phyloP scores from a whole-genome alignment of 2,113 vertebrate genomes.

The Phoxinus phoxinus region DNA sequence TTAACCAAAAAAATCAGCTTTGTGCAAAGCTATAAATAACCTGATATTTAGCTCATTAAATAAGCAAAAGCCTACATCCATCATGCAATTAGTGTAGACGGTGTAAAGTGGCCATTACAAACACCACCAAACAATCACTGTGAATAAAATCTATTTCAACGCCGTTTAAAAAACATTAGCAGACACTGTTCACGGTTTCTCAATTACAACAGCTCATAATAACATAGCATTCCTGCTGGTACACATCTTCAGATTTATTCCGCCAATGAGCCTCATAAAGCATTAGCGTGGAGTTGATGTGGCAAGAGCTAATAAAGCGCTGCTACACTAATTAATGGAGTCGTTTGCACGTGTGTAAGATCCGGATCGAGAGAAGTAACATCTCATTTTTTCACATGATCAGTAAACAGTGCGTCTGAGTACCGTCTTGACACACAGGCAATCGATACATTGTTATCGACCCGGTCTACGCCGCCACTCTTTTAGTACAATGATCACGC shows the following conservation, averaged over 20 bases:
- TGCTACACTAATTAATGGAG: constrained; percentile 64
- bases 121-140: background rate
- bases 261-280: constrained; percentile 58
- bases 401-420: constrained; percentile 49
- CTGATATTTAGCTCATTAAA: background rate
- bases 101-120: constrained; percentile 22
- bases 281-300: constrained; percentile 57
- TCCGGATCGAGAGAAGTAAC: constrained; percentile 51
- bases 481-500: background rate
- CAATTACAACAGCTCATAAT: constrained; percentile 5
- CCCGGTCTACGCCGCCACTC: no score
- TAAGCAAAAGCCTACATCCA: background rate
- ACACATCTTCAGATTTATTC: constrained; percentile 45
- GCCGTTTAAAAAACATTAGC: constrained; percentile 18
- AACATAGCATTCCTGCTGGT: constrained; percentile 3
- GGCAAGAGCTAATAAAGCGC: constrained; percentile 54
- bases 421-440: constrained; percentile 56
- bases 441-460: constrained; percentile 60
- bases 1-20: background rate
- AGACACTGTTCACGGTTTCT: constrained; percentile 2
- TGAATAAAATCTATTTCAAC: background rate
- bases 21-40: background rate
- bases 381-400: constrained; percentile 58
- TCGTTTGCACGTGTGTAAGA: constrained; percentile 49
- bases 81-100: constrained; percentile 10